These are phyloP conservation scores for Ginglymostoma cirratum DNA, from an alignment of 2,113 vertebrate species.

Conservation along the genomic window DNA sequence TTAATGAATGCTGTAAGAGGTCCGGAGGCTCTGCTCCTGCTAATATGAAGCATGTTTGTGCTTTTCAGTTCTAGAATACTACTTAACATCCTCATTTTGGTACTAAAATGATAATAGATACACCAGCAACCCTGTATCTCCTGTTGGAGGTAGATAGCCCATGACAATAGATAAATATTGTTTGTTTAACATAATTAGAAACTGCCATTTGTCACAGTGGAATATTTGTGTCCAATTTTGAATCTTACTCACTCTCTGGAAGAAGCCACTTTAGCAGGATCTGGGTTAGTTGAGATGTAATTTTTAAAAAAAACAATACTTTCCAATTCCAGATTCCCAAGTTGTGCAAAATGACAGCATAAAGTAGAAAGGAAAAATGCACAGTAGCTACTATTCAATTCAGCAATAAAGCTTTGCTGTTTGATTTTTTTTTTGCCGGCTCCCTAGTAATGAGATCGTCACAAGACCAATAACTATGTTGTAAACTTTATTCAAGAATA, in stretches of 20 bases:
- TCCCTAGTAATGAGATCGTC: neutral
- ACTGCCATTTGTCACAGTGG: neutral
- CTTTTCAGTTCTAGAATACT: constrained; percentile 15
- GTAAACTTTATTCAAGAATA: neutral
- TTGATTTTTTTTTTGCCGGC: neutral
- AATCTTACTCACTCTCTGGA: neutral
- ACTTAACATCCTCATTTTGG: neutral
- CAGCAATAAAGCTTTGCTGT: neutral
- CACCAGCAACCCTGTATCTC: neutral
- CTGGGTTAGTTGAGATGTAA: neutral
- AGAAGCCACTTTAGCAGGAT: neutral
- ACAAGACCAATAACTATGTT: neutral
- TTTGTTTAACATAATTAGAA: neutral
- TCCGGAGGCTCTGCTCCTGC: constrained; percentile 13
- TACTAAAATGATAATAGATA: neutral
- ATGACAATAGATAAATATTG: neutral
- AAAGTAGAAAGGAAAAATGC: neutral
- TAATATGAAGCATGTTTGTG: constrained; percentile 19
- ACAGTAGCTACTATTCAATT: neutral
- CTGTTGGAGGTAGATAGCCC: neutral
- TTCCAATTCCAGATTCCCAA: neutral
- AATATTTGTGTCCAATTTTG: neutral
- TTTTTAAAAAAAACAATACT: neutral
- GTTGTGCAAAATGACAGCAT: no score
- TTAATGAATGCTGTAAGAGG: constrained; percentile 27